Conservation (phyloP, 1,140 invertebrate genomes). For the Drosophila sproati region DNA sequence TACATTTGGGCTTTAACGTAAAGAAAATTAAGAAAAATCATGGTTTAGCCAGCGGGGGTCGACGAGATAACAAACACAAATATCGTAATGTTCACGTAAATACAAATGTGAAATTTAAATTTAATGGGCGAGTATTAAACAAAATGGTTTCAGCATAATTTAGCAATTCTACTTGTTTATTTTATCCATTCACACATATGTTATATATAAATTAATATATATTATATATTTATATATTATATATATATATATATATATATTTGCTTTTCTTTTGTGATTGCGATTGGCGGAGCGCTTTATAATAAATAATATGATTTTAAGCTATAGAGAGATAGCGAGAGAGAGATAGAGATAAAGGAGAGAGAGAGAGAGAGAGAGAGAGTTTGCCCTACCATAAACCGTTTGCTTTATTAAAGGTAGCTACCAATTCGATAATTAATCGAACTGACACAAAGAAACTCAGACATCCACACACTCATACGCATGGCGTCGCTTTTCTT, state of each 20-base stretch:
- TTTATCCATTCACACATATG: conserved; percentile 15
- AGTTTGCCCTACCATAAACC: no score
- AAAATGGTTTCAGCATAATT: conserved; percentile 21
- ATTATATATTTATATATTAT: no score
- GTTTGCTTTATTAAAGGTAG: conserved; percentile 50
- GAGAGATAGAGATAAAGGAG: conserved; percentile 34
- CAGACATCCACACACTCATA: conserved; percentile 28
- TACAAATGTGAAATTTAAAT: no score
- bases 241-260: conserved; percentile 13
- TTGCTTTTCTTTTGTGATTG: not conserved
- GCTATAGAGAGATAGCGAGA: conserved; percentile 26
- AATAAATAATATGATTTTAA: conserved; percentile 70
- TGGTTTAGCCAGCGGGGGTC: not conserved
- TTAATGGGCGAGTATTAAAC: not conserved
- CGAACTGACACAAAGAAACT: conserved; percentile 41
- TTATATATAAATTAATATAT: no score
- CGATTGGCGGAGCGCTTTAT: conserved; percentile 38
- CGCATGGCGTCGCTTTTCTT: conserved; percentile 69
- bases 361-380: conserved; percentile 1
- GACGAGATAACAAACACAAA: no score
- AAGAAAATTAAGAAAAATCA: not conserved
- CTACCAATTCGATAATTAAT: conserved; percentile 73
- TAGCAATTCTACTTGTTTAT: conserved; percentile 64
- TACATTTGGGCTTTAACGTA: not conserved
- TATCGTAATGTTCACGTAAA: no score